phyloP scores from a whole-genome alignment of 2,113 vertebrate species.

The Bubo scandiacus region DNA sequence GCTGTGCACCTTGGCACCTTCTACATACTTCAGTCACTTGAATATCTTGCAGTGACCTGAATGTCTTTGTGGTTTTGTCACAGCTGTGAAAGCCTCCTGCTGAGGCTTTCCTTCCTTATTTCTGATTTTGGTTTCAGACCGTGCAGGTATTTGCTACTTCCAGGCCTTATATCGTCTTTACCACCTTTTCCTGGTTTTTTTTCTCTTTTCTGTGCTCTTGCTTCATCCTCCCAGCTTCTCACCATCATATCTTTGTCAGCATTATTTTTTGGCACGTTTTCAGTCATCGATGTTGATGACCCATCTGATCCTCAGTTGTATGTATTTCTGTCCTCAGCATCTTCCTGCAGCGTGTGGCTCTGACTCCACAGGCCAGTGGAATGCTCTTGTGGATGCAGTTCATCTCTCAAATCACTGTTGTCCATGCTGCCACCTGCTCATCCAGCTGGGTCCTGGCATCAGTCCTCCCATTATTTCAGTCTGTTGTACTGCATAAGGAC shows the following conservation, averaged over 20 bases:
- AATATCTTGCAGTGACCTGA: not conserved
- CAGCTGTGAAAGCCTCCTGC: not conserved
- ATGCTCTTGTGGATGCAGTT: not conserved
- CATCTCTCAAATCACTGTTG: not conserved
- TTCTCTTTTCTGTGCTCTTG: not conserved
- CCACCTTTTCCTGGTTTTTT: not conserved
- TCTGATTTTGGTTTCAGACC: not conserved
- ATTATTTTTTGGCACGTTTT: not conserved
- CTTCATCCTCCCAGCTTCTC: not conserved
- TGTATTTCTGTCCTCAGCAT: not conserved
- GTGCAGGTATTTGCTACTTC: not conserved
- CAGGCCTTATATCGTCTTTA: not conserved
- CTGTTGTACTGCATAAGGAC: not conserved
- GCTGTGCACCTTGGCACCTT: not conserved
- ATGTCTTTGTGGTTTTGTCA: not conserved
- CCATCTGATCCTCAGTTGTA: not conserved
- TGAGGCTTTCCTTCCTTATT: not conserved
- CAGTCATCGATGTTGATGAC: not conserved
- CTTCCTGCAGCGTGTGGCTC: not conserved
- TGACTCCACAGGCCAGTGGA: not conserved
- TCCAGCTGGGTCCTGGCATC: not conserved
- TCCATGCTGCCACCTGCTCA: not conserved
- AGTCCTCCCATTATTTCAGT: not conserved
- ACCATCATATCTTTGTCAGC: not conserved
- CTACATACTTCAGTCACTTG: accelerated